Evolutionary conservation across 2,888 invertebrate species (phyloP), one percentile per base, ranked within the genome.

Genomic region (Thymelicus lineola): DNA sequence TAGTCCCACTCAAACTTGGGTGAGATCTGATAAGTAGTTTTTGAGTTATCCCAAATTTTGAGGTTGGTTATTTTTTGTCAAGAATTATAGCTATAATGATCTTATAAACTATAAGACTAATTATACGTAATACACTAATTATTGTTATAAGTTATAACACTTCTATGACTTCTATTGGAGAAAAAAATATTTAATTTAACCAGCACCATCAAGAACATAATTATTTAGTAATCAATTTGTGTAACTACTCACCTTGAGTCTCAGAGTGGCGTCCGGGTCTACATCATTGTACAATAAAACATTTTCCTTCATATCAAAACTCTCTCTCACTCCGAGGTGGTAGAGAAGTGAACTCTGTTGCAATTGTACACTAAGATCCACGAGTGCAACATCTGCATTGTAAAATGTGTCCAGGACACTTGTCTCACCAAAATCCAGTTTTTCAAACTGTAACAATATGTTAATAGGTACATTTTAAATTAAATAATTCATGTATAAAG

Each of bases 331-430:
- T 57, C 99, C 99, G 62, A 99, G 95, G 85, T 99, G 99, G 91
- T 99, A 99, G 79, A 98, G 97, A 71, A 99, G 94, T 0, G 99
- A 96, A 76, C 98, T 98, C 87, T 99, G 98, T 89, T 99, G 99
- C 36, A 97, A 91, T 79, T 97, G 96, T 66, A 99, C 94, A 46
- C 98, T 98, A 77, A 99, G 95, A 89, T 99, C 99, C 57, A 99
- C 98, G 53, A 99, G 95, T 0, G 98, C 99, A 59, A 99, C 98
- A 88, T 99, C 99, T 0, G 99, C 99, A 95, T 99, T 99, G 91
- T 99, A 99, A 91, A 99, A 99, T 76, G 96, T 97, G 86, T 99
- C 99, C 80, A 99, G 91, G 0, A 98, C 98, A 88, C 97, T 98
- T 14, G 98, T 97, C 92, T 99, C 99, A 0, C 99, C 99, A 91